Evolutionary conservation across 1,140 invertebrate genomes (phyloP).

Genomic region (Drosophila quadrilineata): DNA sequence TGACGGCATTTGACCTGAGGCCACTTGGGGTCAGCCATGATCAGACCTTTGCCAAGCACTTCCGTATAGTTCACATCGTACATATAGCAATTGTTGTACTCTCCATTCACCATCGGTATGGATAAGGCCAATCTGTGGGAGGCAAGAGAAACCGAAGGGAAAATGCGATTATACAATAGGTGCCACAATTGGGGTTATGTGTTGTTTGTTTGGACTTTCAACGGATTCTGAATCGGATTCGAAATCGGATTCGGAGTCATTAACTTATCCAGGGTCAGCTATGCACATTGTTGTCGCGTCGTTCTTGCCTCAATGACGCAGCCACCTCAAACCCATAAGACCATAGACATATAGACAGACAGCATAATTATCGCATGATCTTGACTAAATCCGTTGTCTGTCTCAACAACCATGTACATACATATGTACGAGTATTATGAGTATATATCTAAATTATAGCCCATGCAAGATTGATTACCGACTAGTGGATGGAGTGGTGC

Average conservation of each 20-base stretch:
- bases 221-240: not conserved
- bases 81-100: slow-evolving; percentile 85
- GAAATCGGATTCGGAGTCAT: not conserved
- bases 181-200: not conserved
- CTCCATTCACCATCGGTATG: slow-evolving; percentile 84
- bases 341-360: too few species aligned
- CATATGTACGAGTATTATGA: not conserved
- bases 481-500: too few species aligned
- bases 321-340: not conserved
- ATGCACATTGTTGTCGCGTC: slow-evolving; percentile 6
- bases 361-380: slow-evolving; percentile 36
- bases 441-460: slow-evolving; percentile 23
- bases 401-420: slow-evolving; percentile 5
- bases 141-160: not conserved
- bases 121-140: slow-evolving; percentile 82
- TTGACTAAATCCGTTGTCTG: slow-evolving; percentile 27
- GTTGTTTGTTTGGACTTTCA: slow-evolving; percentile 6
- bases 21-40: slow-evolving; percentile 85
- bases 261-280: slow-evolving; percentile 50
- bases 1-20: slow-evolving; percentile 84
- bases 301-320: not conserved
- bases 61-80: slow-evolving; percentile 88
- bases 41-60: slow-evolving; percentile 82
- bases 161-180: too few species aligned
- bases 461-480: slow-evolving; percentile 23